A percentile compares a stretch with the other conserved stretches of the same genome.
Evolutionary conservation across 2,888 invertebrate species (phyloP).

Genomic region (Aphodius sticticus): DNA sequence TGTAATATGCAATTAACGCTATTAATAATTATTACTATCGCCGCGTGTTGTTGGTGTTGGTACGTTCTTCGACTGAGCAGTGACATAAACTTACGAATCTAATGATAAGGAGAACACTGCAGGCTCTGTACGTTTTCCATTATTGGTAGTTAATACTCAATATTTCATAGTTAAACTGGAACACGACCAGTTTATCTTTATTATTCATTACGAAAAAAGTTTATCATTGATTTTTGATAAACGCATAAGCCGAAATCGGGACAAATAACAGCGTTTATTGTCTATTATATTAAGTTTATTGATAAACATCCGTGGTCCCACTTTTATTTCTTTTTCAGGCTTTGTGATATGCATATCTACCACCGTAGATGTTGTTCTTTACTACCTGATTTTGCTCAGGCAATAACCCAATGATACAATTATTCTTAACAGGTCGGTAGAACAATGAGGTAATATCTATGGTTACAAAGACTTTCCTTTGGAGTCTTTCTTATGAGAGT

Average conservation of each 20-base stretch:
- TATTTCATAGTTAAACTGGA: background rate
- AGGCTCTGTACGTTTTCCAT: background rate
- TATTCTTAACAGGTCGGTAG: no score
- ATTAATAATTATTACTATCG: background rate
- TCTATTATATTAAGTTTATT: no score
- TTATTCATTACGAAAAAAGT: background rate
- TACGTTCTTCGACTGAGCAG: background rate
- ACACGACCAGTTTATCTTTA: background rate
- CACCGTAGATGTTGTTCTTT: no score
- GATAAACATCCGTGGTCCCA: no score
- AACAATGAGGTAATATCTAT: no score
- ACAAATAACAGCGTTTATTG: background rate
- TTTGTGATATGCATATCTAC: no score
- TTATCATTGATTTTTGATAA: background rate
- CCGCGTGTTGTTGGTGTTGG: background rate
- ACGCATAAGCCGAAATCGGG: background rate
- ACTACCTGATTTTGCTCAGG: no score
- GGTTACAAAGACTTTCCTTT: no score
- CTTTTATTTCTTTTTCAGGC: no score
- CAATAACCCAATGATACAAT: no score
- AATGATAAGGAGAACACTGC: background rate
- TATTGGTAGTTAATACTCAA: conserved; percentile 4
- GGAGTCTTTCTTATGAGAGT: no score
- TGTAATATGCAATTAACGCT: background rate
- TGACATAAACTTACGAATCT: background rate